Base-by-base conservation (phyloP, 2,888 invertebrate species). In the Atrina japonica region DNA sequence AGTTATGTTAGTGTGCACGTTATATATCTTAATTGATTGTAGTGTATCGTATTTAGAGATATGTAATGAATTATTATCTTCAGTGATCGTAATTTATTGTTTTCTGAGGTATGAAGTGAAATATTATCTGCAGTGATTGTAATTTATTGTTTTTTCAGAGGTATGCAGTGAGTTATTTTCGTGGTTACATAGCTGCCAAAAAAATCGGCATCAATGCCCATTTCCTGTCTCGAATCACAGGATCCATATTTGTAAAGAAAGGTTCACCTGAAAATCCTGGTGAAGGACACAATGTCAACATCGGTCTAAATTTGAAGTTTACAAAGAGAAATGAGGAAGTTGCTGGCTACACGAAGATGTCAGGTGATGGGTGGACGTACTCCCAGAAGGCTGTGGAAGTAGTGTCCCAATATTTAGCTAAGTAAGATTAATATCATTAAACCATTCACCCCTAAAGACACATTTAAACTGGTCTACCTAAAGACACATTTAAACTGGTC, bases 301-400 rank as follows among this genome's bases (percentile, higher is more conserved):
- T 98, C 30, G 99, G 98, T 0, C 92, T 99, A 53, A 96, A 97
- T 89, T 92, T 99, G 25, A 98, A 98, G 91, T 96, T 95, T 86
- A 96, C 95, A 75, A 96, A 96, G 88, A 93, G 91, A 23, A 93
- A 93, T 81, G 92, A 93, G 85, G 93, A 95, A 92, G 85, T 88
- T 3, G 93, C 95, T 1, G 97, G 97, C 35, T 98, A 94, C 89
- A 96, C 96, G 0, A 94, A 93, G 61, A 95, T 87, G 65, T 92
- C 93, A 0, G 90, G 90, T 18, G 86, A 86, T 49, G 85, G 85
- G 3, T 98, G 98, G 98, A 91, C 93, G 25, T 98, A 97, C 90
- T 96, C 97, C 0, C 90, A 92, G 21, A 94, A 95, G 81, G 94
- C 95, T 41, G 88, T 96, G 0, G 92, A 94, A 0, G 90, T 96